Base-by-base conservation (phyloP, 2,888 invertebrate genomes). In the Drosophila neonasuta region DNA sequence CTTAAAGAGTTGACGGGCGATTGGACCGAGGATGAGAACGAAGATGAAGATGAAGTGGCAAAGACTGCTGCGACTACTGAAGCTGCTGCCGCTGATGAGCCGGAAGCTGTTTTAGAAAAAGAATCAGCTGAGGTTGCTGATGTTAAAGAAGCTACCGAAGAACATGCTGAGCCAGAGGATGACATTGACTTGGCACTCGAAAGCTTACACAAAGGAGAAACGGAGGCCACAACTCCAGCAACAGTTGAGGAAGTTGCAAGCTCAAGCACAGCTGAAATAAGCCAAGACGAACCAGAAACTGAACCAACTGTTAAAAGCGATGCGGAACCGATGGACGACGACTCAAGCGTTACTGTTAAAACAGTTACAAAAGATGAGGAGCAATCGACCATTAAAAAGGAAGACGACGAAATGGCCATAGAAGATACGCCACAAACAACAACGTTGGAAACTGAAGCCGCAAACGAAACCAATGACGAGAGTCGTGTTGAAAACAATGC, bases 11-110 rank as follows among this genome's bases (percentile, higher is more conserved):
- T 90, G 7, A 90, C 90, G 9, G 90, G 90, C 9, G 91, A 91
- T 79, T 91, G 91, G 91, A 82, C 88, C 1, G 91, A 91, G 55
- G 91, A 91, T 70, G 91, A 91, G 34, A 88, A 88, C 54, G 91
- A 90, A 2, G 87, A 88, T 1, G 86, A 88, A 0, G 82, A 62
- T 1, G 80, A 82, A 7, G 71, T 68, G 1, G 71, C 62, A 0
- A 76, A 75, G 50, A 56, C 69, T 10, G 68, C 69, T n/a, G 69
- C 61, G 10, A 68, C 66, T 8, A 52, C 68, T 30, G 55, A 68
- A 20, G 41, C 70, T 89, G 74, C 64, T 20, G 41, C 55, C 10
- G 54, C 11, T 9, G 71, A 69, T 7, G 91, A 92, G 80, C 34
- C 57, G 2, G 71, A 68, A 39, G 36, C 39, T 9, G 50, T n/a